Percentiles rank a stretch among this genome's conserved stretches.
Evolutionary conservation across 2,113 vertebrate genomes (phyloP).

Genomic region (Colossoma macropomum): DNA sequence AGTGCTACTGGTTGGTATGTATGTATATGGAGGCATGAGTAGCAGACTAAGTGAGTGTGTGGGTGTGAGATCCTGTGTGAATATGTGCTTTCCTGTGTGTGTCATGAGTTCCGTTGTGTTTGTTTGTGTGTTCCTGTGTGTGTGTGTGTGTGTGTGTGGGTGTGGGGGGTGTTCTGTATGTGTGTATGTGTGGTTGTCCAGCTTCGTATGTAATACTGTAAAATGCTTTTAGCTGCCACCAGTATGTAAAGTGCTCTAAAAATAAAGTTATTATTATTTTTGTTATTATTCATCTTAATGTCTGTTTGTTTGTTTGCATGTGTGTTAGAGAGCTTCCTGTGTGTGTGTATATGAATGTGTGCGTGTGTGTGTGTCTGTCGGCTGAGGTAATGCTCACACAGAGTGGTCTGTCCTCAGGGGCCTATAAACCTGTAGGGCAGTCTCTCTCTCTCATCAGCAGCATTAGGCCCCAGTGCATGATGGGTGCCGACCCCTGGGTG

Average conservation of each 20-base stretch:
- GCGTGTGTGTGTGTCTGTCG: conserved; percentile 66
- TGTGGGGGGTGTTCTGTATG: too few species aligned
- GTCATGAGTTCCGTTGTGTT: conserved; percentile 14
- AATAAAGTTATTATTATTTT: too few species aligned
- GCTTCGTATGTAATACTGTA: neutral
- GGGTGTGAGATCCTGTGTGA: conserved; percentile 27
- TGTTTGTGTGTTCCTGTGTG: neutral
- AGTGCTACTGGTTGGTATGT: neutral
- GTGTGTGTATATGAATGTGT: conserved; percentile 32
- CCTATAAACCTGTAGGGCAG: conserved; percentile 62
- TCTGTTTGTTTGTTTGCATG: conserved; percentile 18
- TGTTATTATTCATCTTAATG: neutral
- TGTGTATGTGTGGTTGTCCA: neutral
- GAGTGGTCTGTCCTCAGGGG: conserved; percentile 71
- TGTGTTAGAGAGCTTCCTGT: conserved; percentile 46
- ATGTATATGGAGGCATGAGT: neutral
- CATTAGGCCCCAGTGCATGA: conserved; percentile 77
- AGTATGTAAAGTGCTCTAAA: too few species aligned
- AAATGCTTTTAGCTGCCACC: too few species aligned
- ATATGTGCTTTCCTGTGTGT: conserved; percentile 27
- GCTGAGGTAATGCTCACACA: conserved; percentile 75
- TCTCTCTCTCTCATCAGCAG: conserved; percentile 76
- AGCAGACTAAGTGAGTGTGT: conserved; percentile 16
- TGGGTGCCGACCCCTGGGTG: conserved; percentile 77
- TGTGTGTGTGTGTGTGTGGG: neutral